phyloP scores from a whole-genome alignment of 2,113 vertebrate genomes.

The Psettodes erumei region DNA sequence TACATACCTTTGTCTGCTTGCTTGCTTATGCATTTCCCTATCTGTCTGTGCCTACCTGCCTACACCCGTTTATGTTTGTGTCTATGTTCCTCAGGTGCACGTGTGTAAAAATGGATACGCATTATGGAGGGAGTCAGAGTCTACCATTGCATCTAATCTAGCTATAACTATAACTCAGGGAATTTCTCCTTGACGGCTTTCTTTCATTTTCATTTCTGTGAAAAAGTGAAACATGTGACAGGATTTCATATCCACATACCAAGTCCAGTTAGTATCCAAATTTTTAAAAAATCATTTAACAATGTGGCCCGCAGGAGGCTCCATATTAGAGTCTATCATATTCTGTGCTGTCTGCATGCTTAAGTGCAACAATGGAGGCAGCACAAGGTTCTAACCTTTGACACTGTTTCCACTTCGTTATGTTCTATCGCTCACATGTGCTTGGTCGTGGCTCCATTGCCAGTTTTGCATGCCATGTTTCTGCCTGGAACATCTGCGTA shows the following conservation, averaged over 20 bases:
- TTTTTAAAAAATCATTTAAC: background rate
- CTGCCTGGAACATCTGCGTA: background rate
- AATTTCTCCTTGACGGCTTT: background rate
- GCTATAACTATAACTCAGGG: background rate
- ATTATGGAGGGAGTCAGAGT: too few relatives aligned
- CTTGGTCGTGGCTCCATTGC: background rate
- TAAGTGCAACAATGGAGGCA: background rate
- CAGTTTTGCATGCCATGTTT: background rate
- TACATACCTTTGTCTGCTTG: constrained; percentile 38
- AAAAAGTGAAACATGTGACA: background rate
- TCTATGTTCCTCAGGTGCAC: constrained; percentile 12
- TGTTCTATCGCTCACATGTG: background rate
- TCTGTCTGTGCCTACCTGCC: constrained; percentile 44
- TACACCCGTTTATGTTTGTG: constrained; percentile 46
- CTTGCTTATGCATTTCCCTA: constrained; percentile 34
- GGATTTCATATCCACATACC: too few relatives aligned
- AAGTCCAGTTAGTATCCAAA: background rate
- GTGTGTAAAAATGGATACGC: too few relatives aligned
- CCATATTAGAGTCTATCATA: too few relatives aligned
- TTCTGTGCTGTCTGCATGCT: too few relatives aligned
- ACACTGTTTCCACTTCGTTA: background rate
- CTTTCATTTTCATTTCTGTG: constrained; percentile 11
- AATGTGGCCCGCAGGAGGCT: background rate
- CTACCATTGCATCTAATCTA: background rate
- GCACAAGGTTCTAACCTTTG: background rate